Base-by-base conservation (phyloP, 2,113 vertebrate species). In the Theristicus caerulescens region DNA sequence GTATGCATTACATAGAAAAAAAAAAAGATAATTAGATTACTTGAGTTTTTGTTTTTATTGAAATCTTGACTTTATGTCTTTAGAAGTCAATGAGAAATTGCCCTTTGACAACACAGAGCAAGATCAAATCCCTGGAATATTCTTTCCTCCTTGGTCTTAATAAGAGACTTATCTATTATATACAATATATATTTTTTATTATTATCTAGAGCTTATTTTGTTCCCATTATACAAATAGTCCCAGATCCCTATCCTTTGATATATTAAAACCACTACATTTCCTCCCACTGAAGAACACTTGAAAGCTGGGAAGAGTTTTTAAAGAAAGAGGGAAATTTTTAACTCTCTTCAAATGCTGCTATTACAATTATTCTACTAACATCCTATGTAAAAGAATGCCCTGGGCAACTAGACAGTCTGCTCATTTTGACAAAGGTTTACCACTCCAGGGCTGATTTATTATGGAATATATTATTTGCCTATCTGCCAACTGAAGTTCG, bases 401-500 rank as follows among this genome's bases (percentile, higher is more conserved):
- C 79, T 73, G 73, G 95, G 64, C 79, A 97, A 13, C 32, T 32
- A 58, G 93, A 88, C 65, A 92, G 29, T 93, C 77, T 92, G 52
- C 57, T 95, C 77, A 83, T 94, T 84, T 47, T 94, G 71, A 89
- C 72, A 84, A 85, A 87, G 26, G 36, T 95, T 97, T 97, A 79
- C 71, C 52, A 72, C 61, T 77, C 54, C 72, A 88, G 46, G 76
- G n/a, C 91, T 95, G 90, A 69, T 96, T 95, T 93, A 90, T 82
- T 77, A 51, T 88, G 69, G 74, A 71, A 26, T 77, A 10, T 27
- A 40, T 34, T 76, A 76, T 80, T 88, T 10, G 15, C 31, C 46
- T 42, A 19, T 82, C 82, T 93, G 15, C 62, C 71, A 95, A 88
- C 34, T 87, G 67, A 95, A 96, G 32, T 82, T 89, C 15, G 25